These are phyloP conservation scores for Gymnoscelis rufifasciata DNA, from an alignment of 2,888 invertebrate species.

Conservation along the genomic window DNA sequence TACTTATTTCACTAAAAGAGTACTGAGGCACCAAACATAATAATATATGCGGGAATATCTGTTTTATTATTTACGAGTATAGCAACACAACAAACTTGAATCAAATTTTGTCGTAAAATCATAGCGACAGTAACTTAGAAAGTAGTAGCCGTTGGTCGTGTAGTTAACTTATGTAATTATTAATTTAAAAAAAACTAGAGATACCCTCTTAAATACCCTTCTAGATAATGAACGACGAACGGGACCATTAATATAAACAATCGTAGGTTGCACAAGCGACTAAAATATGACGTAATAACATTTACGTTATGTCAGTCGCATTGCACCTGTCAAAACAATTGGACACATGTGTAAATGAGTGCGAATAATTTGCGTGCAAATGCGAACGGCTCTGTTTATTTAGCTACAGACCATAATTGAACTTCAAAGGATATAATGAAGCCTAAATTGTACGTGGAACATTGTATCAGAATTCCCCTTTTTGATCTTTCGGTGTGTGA, in stretches of 20 bases:
- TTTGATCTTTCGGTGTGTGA: neutral
- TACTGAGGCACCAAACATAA: too few relatives aligned
- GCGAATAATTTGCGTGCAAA: constrained; percentile 6
- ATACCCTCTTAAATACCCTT: too few relatives aligned
- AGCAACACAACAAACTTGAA: too few relatives aligned
- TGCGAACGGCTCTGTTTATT: constrained; percentile 4
- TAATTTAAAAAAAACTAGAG: too few relatives aligned
- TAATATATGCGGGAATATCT: too few relatives aligned
- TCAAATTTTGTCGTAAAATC: too few relatives aligned
- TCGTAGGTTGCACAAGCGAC: neutral
- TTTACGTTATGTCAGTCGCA: constrained; percentile 31
- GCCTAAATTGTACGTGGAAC: neutral
- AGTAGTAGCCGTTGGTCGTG: too few relatives aligned
- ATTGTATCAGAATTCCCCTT: neutral
- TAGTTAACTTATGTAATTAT: too few relatives aligned
- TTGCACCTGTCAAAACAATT: constrained; percentile 41
- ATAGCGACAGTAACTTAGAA: too few relatives aligned
- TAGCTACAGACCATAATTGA: constrained; percentile 4
- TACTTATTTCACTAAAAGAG: too few relatives aligned
- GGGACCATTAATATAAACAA: neutral
- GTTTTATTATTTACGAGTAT: too few relatives aligned
- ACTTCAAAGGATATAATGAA: constrained; percentile 2
- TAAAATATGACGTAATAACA: constrained; percentile 18
- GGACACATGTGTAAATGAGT: constrained; percentile 5
- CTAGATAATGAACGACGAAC: too few relatives aligned